Conservation (phyloP, 2,113 vertebrate genomes). For the Protomyctophum bolini region DNA sequence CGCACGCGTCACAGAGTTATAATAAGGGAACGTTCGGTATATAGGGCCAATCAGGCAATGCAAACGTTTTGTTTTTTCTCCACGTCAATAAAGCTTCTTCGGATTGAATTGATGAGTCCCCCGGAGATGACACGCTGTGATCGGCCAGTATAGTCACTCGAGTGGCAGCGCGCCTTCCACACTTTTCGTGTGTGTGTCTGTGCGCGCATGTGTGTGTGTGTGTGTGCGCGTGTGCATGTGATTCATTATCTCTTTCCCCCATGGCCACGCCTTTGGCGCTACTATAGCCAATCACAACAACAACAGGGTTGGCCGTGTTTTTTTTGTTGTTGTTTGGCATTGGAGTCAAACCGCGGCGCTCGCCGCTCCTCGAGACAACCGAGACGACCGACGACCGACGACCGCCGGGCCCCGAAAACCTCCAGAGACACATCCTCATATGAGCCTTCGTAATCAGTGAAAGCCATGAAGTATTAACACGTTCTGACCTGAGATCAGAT, state of each 20-base stretch:
- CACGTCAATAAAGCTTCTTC: no score
- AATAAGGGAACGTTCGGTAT: no score
- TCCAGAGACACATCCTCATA: slow-evolving; percentile 7
- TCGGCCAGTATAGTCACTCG: no score
- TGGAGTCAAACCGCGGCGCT: slow-evolving; percentile 8
- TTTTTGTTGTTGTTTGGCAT: slow-evolving; percentile 27
- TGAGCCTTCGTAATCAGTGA: slow-evolving; percentile 18
- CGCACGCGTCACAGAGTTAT: no score
- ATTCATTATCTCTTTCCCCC: slow-evolving; percentile 1
- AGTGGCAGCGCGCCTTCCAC: no score
- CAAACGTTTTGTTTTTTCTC: no score
- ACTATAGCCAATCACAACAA: slow-evolving; percentile 33
- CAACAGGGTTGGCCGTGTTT: slow-evolving; percentile 14
- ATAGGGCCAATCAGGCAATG: no score
- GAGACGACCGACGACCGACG: no score
- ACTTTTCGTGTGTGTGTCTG: neutral
- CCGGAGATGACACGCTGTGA: no score
- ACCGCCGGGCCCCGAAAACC: neutral
- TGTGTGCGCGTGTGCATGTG: slow-evolving; percentile 4
- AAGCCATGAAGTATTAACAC: slow-evolving; percentile 8
- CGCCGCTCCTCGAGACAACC: neutral
- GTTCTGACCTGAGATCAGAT: no score
- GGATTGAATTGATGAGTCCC: no score
- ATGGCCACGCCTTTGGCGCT: neutral
- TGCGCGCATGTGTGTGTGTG: neutral